Evolutionary conservation across 2,113 vertebrate species (phyloP), one percentile per base, ranked within the genome.

Genomic region (Procavia capensis): DNA sequence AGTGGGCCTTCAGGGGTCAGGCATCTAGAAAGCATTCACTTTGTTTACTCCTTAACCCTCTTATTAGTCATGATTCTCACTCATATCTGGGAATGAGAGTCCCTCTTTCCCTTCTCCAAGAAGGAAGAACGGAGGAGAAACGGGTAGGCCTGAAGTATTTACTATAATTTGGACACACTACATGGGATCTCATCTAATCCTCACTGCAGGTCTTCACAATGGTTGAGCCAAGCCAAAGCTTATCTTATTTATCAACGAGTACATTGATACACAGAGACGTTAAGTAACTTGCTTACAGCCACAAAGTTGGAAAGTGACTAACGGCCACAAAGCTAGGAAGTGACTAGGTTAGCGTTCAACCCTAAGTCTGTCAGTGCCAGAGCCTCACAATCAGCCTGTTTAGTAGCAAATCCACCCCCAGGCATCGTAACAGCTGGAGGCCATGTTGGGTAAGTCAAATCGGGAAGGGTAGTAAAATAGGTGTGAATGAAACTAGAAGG

Each of bases 361-460:
- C n/a, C 76, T 80, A 87, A 39, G 11, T 57, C 24, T 39, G 3
- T 27, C 19, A 45, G 20, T 4, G 2, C 43, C 22, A 22, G 64
- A 81, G 6, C 25, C 66, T 47, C 45, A 8, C 41, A 76, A 90
- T 54, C 19, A n/a, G 41, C n/a, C 36, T 87, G 22, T n/a, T 59
- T 45, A 22, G 17, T 75, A 50, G 66, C 50, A 59, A 72, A 90
- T 76, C 11, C 45, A 79, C 63, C 34, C 39, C 20, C 16, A 43
- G 39, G 72, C 47, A 74, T 31, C 85, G n/a, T 27, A 34, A 82
- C 78, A 82, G 87, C 91, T 76, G 80, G 57, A 96, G 45, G 70
- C 34, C 79, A 39, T 47, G 90, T 90, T 45, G n/a, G 96, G 93
- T 85, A 97, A 96, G 7, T 39, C 6, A 93, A 80, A 81, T 47